phyloP scores from a whole-genome alignment of 2,113 vertebrate species.

The Neodon shergylaensis region DNA sequence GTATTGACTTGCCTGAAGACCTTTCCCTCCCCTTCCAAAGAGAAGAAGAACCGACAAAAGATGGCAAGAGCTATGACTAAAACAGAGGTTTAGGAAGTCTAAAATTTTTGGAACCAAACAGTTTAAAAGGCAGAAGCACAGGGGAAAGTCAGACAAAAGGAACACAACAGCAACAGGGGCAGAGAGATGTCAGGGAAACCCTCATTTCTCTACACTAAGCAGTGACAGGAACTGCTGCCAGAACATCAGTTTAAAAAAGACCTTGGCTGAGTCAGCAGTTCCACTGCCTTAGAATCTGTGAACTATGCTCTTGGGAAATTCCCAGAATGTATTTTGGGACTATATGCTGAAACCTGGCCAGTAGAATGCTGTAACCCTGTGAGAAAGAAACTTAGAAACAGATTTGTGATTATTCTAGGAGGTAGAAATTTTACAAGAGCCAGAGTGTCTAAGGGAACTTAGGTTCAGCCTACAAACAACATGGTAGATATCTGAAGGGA shows the following conservation, averaged over 20 bases:
- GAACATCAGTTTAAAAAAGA: background rate
- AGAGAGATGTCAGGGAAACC: background rate
- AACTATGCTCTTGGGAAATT: background rate
- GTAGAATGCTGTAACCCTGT: background rate
- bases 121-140: too few species aligned
- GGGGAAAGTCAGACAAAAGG: background rate
- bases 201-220: background rate
- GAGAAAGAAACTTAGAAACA: too few species aligned
- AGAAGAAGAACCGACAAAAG: background rate
- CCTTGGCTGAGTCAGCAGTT: background rate
- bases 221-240: too few species aligned
- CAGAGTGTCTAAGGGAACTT: background rate
- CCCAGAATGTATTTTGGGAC: background rate
- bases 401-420: background rate
- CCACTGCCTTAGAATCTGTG: background rate
- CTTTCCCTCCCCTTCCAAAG: background rate
- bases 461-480: background rate
- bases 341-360: background rate
- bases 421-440: background rate
- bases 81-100: background rate
- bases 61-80: background rate
- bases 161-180: too few species aligned
- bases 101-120: background rate
- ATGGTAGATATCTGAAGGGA: background rate
- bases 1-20: background rate